Evolutionary conservation across 2,113 vertebrate species (phyloP).

Genomic region (Phyllostomus hastatus): DNA sequence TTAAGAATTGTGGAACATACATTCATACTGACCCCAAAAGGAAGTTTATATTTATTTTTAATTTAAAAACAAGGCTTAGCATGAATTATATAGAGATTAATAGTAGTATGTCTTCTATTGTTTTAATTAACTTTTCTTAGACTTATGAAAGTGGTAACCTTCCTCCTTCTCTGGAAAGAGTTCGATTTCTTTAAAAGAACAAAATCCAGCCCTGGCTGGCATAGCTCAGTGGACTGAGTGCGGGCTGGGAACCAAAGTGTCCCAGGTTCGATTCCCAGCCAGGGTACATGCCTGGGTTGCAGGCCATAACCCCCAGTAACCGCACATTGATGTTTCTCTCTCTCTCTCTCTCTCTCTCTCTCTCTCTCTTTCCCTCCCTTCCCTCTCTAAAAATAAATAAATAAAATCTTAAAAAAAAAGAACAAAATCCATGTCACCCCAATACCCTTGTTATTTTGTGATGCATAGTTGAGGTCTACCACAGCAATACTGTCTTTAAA

Average conservation of each 20-base stretch:
- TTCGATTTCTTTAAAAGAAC: background rate
- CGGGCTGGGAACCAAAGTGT: no score
- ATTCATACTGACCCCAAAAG: background rate
- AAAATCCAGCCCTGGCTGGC: no score
- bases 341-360: no score
- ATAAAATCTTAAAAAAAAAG: no score
- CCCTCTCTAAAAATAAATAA: no score
- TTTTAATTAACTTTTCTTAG: background rate
- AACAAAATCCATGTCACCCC: background rate
- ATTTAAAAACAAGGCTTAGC: conserved; percentile 15
- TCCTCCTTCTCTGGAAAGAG: background rate
- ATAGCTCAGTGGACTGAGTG: no score
- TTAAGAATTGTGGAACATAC: background rate
- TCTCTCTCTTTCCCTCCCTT: no score
- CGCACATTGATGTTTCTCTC: no score
- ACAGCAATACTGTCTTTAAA: background rate
- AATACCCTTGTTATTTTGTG: background rate
- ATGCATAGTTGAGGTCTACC: background rate
- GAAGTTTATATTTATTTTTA: conserved; percentile 31
- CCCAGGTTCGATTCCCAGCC: no score
- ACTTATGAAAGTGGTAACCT: background rate
- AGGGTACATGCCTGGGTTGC: no score
- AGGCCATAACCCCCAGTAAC: no score
- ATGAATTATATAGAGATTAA: background rate
- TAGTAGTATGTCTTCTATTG: background rate